These are phyloP conservation scores for Ivindomyrus marchei DNA, from an alignment of 2,113 vertebrate species.

Conservation along the genomic window DNA sequence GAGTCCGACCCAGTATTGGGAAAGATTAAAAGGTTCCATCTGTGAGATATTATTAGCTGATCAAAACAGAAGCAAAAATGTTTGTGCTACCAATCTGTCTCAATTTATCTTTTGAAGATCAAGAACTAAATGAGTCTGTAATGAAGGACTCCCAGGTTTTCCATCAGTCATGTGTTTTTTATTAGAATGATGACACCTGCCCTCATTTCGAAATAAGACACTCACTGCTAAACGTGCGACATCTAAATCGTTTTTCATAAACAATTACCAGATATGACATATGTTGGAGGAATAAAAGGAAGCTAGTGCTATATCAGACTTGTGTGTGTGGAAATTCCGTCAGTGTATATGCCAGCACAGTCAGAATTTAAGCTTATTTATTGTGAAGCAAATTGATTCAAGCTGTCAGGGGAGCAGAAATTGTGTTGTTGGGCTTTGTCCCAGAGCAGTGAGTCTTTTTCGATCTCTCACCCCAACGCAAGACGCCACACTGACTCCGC, in stretches of 20 bases:
- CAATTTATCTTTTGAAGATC: background rate
- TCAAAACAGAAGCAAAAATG: background rate
- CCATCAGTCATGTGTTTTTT: background rate
- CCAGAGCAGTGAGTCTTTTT: background rate
- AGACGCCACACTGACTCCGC: background rate
- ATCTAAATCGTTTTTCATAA: background rate
- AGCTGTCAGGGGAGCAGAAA: background rate
- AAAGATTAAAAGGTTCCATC: background rate
- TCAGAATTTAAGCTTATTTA: conserved; percentile 5
- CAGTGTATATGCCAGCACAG: background rate
- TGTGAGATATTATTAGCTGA: conserved; percentile 6
- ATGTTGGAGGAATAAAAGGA: background rate
- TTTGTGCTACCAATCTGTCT: background rate
- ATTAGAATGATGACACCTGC: background rate
- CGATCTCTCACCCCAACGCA: background rate
- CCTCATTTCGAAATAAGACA: conserved; percentile 1
- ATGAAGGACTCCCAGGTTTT: background rate
- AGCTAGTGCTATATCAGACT: background rate
- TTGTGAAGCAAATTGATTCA: conserved; percentile 10
- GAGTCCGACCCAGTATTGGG: background rate
- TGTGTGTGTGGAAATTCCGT: background rate
- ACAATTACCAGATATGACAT: conserved; percentile 4
- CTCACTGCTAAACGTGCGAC: background rate
- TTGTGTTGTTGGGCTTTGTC: background rate
- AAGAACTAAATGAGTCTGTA: background rate